Evolutionary conservation across 2,113 vertebrate species (phyloP), one percentile per base, ranked within the genome.

Genomic region (Haemorhous mexicanus): DNA sequence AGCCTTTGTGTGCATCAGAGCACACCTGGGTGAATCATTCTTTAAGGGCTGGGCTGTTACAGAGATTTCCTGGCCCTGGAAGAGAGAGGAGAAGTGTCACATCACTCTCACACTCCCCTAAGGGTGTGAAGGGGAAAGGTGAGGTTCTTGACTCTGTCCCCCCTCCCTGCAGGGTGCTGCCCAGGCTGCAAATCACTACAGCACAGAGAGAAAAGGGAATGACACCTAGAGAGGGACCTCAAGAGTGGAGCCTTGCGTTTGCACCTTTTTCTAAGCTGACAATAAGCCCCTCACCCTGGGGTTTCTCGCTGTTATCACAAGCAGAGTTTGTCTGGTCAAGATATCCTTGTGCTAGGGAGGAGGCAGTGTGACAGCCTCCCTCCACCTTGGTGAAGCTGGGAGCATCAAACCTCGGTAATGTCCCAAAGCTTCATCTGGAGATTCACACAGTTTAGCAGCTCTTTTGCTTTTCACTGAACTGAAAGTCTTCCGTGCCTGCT

Each of bases 401-500:
- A 87, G 4, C 22, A 18, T 32, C 58, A 68, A 67, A 74, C 11
- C 23, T 41, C 41, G 32, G 7, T 4, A 30, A 2, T 17, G 59
- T 82, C 63, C 13, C 41, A 59, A 39, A 39, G 16, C 30, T 10
- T 67, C 20, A 13, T 67, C 28, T 50, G 33, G 35, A 67, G 21
- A 17, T 52, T 85, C 39, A 72, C 32, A 32, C 16, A 43, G 20
- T 72, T 74, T 39, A 59, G 18, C 28, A 90, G 19, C 21, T 85
- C 21, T 49, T 88, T 85, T 63, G 4, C 19, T 63, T 76, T 62
- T 76, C 58, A 52, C 30, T 88, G 58, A 85, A 66, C 10, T 22
- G 33, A 50, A 37, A 82, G 2, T 10, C 2, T 79, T 55, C 75
- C 50, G 1, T 5, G 9, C 5, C 0, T 0, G 21, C 33, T 69